Base-by-base conservation (phyloP, 1,140 invertebrate genomes). In the Polyergus mexicanus region DNA sequence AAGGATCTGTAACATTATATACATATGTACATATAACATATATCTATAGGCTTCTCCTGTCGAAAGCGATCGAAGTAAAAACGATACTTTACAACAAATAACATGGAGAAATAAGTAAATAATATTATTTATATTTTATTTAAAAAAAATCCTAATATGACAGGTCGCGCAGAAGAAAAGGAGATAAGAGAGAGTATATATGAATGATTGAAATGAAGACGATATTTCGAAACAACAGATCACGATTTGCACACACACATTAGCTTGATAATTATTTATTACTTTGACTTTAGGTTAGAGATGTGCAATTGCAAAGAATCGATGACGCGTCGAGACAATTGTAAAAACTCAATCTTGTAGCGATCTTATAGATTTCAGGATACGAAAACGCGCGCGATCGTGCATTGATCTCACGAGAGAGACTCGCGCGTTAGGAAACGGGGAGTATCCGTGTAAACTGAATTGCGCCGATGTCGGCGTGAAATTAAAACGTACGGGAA, bases 401-500 rank as follows among this genome's bases (percentile, higher is more conserved):
- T 44, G 44, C 69, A 60, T 91, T 88, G 80, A 89, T 89, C 88
- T 86, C 54, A 69, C 81, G 66, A 19, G 47, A 51, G 47, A 51
- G 47, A 51, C 84, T 84, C 51, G 68, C 78, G 68, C 91, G 89
- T 88, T 93, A 92, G 92, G 91, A 93, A 92, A 92, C 92, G 89
- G 92, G 88, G 88, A 92, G 92, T 93, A 93, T 92, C 90, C 93
- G 92, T 93, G 94, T 93, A 94, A 94, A 94, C 94, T 93, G 93
- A 94, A 94, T 94, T 92, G 94, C 93, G 76, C 87, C 91, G 93
- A 94, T 90, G 93, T 94, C 92, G 92, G 93, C 94, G 93, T 94
- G 94, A 95, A 95, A 95, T 95, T 94, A 94, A 91, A 94, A 93
- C 92, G 92, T 93, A 94, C 90, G 92, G 90, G 90, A 92, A 94